These are phyloP conservation scores for Torymus tubicola DNA, from an alignment of 2,888 invertebrate genomes.

Conservation along the genomic window DNA sequence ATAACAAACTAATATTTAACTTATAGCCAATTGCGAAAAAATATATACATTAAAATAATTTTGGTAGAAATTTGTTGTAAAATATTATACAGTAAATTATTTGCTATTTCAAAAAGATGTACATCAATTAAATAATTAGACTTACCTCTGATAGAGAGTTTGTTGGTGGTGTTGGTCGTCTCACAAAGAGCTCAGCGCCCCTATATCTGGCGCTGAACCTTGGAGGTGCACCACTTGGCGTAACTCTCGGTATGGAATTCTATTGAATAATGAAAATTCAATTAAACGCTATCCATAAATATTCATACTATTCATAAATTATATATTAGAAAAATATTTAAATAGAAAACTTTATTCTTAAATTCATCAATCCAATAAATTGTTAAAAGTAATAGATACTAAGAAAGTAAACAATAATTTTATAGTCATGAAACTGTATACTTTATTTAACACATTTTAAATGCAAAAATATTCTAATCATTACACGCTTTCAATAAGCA, in stretches of 20 bases:
- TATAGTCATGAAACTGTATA: too few relatives aligned
- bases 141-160: conserved; percentile 63
- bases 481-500: too few relatives aligned
- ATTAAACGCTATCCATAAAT: too few relatives aligned
- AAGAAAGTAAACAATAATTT: too few relatives aligned
- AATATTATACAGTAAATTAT: too few relatives aligned
- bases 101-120: neutral
- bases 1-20: too few relatives aligned
- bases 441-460: too few relatives aligned
- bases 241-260: conserved; percentile 70
- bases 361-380: neutral
- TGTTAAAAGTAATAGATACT: neutral
- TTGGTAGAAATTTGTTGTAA: too few relatives aligned
- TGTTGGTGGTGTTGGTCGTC: conserved; percentile 69
- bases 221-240: conserved; percentile 71
- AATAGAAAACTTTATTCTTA: neutral
- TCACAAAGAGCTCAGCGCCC: conserved; percentile 72
- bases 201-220: conserved; percentile 74
- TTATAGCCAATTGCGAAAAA: too few relatives aligned
- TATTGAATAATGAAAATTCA: conserved; percentile 47
- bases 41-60: too few relatives aligned
- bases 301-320: too few relatives aligned
- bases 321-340: neutral
- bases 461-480: too few relatives aligned
- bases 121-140: neutral